Evolutionary conservation across 2,888 invertebrate genomes (phyloP).

Genomic region (Drosophila phalerata): DNA sequence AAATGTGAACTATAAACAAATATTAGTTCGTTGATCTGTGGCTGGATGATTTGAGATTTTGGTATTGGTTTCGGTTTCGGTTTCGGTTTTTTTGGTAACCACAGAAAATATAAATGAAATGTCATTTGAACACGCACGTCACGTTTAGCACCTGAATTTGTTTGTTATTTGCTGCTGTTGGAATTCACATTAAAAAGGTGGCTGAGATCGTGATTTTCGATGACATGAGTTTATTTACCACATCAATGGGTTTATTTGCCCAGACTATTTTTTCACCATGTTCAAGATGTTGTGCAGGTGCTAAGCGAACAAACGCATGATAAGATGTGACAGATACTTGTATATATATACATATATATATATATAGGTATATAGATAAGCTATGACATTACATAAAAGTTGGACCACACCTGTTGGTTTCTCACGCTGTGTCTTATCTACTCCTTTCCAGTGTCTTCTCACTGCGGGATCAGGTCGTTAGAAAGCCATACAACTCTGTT

Average conservation of each 20-base stretch:
- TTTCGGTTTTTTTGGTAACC: slow-evolving; percentile 5
- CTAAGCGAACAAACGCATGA: slow-evolving; percentile 25
- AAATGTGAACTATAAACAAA: slow-evolving; percentile 52
- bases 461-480: slow-evolving; percentile 58
- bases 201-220: slow-evolving; percentile 67
- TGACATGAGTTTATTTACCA: slow-evolving; percentile 74
- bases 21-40: slow-evolving; percentile 40
- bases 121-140: slow-evolving; percentile 74
- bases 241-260: slow-evolving; percentile 56
- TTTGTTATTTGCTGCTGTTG: slow-evolving; percentile 43
- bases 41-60: slow-evolving; percentile 17
- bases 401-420: slow-evolving; percentile 57
- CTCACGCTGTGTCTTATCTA: slow-evolving; percentile 36
- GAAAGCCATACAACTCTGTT: slow-evolving; percentile 67
- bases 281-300: slow-evolving; percentile 48
- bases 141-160: slow-evolving; percentile 70
- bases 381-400: slow-evolving; percentile 8
- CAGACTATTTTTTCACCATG: slow-evolving; percentile 9
- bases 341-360: background rate
- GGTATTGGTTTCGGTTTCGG: slow-evolving; percentile 11
- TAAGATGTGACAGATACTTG: slow-evolving; percentile 32
- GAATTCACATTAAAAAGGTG: slow-evolving; percentile 12
- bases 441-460: slow-evolving; percentile 28
- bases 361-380: background rate
- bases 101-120: slow-evolving; percentile 62